Evolutionary conservation across 2,113 vertebrate genomes (phyloP).

Genomic region (Hemiprocne comata): DNA sequence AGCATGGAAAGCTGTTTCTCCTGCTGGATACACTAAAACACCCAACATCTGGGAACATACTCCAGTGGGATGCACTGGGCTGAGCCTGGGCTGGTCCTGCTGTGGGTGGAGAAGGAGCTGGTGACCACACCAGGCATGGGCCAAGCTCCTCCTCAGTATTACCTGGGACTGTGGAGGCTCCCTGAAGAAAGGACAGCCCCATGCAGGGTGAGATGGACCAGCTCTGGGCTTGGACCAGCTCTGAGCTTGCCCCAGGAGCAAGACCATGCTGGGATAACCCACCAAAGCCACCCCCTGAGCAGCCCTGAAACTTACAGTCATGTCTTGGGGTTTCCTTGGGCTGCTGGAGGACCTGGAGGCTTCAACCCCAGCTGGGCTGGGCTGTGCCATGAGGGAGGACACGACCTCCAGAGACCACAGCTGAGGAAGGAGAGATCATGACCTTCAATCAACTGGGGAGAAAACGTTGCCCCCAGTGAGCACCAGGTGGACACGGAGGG

Average conservation of each 20-base stretch:
- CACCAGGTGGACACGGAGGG: accelerated
- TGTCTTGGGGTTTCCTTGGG: background rate
- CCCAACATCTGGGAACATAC: background rate
- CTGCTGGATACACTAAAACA: background rate
- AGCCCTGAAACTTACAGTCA: background rate
- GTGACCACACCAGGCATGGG: background rate
- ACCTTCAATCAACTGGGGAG: background rate
- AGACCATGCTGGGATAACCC: background rate
- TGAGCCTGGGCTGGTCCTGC: background rate
- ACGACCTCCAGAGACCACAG: background rate
- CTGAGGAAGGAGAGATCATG: accelerated
- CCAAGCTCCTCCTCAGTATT: background rate
- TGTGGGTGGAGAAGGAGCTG: background rate
- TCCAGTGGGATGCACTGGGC: accelerated
- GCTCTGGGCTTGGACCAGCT: background rate
- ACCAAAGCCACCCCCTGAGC: background rate
- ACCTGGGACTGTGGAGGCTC: accelerated
- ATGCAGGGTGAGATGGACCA: no score
- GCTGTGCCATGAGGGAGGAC: background rate
- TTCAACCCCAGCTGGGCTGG: accelerated
- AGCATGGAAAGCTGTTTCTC: background rate
- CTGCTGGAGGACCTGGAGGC: background rate
- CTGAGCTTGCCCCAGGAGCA: background rate
- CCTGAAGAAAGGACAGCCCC: background rate
- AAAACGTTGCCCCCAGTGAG: background rate